These are phyloP conservation scores for Upupa epops DNA, from an alignment of 2,113 vertebrate species.

Conservation along the genomic window DNA sequence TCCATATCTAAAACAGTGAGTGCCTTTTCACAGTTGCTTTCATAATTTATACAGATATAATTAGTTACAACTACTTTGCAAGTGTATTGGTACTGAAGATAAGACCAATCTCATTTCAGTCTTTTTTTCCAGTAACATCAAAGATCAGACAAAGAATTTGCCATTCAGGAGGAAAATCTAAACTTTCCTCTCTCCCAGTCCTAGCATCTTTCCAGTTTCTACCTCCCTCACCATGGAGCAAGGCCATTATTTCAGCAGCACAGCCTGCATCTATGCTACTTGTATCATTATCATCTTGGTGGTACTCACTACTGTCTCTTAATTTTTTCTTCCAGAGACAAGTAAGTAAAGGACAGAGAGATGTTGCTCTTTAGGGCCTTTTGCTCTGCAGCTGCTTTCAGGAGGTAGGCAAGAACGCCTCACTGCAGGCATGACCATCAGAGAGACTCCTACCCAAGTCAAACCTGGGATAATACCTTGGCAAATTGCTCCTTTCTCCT, in stretches of 20 bases:
- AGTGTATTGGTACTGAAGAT: not conserved
- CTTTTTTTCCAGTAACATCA: not conserved
- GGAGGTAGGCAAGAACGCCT: not conserved
- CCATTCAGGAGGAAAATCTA: not conserved
- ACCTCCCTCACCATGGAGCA: not conserved
- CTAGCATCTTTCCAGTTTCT: not conserved
- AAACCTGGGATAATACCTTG: not conserved
- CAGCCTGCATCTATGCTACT: not conserved
- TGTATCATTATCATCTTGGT: not conserved
- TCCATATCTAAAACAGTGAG: not conserved
- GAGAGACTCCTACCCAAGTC: not conserved
- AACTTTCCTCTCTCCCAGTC: not conserved
- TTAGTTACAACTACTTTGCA: not conserved
- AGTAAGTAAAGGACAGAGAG: not conserved
- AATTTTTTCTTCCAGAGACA: not conserved
- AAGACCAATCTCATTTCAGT: not conserved
- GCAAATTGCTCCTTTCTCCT: not conserved
- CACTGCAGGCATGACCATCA: not conserved
- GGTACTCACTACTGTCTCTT: not conserved
- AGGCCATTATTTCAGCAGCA: not conserved
- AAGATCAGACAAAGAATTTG: not conserved
- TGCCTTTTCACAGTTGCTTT: not conserved
- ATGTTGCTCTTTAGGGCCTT: not conserved
- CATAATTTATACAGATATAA: not conserved
- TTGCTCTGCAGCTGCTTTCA: not conserved